A percentile compares a stretch with the other conserved stretches of the same genome.
Evolutionary conservation across 2,888 invertebrate genomes (phyloP).

Genomic region (Cephus nigrinus): DNA sequence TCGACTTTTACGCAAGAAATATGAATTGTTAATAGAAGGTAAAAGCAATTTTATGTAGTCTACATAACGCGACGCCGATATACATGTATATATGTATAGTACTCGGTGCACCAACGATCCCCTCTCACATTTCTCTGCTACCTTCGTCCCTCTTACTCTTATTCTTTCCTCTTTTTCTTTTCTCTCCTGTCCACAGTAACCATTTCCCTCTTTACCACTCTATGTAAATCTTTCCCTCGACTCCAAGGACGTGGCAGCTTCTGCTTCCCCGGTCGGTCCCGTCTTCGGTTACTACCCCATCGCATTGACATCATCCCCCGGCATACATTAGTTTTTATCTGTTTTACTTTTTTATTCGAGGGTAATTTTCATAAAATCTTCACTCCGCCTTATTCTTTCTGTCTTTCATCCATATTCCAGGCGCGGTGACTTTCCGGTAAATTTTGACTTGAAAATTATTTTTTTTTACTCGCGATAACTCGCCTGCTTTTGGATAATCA

Average conservation of each 20-base stretch:
- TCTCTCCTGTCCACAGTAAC: conserved; percentile 8
- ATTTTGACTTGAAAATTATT: conserved; percentile 17
- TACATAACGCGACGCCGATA: conserved; percentile 58
- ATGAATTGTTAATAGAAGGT: conserved; percentile 65
- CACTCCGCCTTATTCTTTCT: conserved; percentile 32
- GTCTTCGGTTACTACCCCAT: too few relatives aligned
- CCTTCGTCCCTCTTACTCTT: conserved; percentile 21
- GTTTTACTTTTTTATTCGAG: conserved; percentile 55
- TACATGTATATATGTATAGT: conserved; percentile 32
- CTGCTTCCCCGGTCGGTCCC: conserved; percentile 20
- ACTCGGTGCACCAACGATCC: conserved; percentile 33
- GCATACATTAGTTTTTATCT: conserved; percentile 64
- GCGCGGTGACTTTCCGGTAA: conserved; percentile 5
- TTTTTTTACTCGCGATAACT: conserved; percentile 1
- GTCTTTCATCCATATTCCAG: conserved; percentile 33
- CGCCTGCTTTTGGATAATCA: background rate
- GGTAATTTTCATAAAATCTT: conserved; percentile 60
- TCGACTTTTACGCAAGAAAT: conserved; percentile 59
- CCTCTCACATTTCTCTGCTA: conserved; percentile 16
- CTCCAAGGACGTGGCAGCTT: background rate
- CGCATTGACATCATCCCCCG: conserved; percentile 25
- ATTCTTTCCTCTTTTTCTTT: conserved; percentile 7
- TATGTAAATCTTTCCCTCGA: conserved; percentile 51
- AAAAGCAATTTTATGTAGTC: conserved; percentile 65
- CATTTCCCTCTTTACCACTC: conserved; percentile 28